Evolutionary conservation across 2,888 invertebrate genomes (phyloP).

Genomic region (Synanthedon vespiformis): DNA sequence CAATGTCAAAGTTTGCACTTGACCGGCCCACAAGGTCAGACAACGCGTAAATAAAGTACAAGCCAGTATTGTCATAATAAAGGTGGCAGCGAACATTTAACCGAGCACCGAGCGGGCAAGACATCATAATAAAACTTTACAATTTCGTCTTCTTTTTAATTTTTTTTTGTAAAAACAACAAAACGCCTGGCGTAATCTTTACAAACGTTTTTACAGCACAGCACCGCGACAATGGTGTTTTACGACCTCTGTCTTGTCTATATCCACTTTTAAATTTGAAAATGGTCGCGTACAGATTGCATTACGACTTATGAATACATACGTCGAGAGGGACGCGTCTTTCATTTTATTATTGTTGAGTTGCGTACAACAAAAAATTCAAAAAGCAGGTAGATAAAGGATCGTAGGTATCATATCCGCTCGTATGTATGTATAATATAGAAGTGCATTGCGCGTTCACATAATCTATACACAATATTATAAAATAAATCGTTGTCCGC

Average conservation of each 20-base stretch:
- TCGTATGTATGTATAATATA: not conserved
- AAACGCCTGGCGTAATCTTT: conserved; percentile 11
- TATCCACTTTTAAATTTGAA: conserved; percentile 28
- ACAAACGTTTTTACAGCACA: conserved; percentile 17
- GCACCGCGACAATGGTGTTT: conserved; percentile 23
- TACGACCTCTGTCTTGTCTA: conserved; percentile 20
- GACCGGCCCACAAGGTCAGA: conserved; percentile 40
- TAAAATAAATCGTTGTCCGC: no score
- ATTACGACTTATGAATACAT: conserved; percentile 10
- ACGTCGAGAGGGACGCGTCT: not conserved
- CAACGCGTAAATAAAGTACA: conserved; percentile 27
- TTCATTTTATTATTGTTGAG: not conserved
- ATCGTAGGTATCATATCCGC: not conserved
- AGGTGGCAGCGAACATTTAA: conserved; percentile 13
- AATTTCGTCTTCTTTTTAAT: conserved; percentile 7
- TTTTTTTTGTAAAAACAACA: conserved; percentile 13
- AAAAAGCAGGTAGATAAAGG: not conserved
- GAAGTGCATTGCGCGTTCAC: no score
- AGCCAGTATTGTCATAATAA: conserved; percentile 15
- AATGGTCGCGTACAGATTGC: conserved; percentile 34
- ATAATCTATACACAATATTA: conserved; percentile 5
- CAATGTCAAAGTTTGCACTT: conserved; percentile 44
- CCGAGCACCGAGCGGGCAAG: conserved; percentile 11
- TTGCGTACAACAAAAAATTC: not conserved
- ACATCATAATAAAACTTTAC: conserved; percentile 13